Conservation (phyloP, 1,140 invertebrate species). For the Sesamia nonagrioides region DNA sequence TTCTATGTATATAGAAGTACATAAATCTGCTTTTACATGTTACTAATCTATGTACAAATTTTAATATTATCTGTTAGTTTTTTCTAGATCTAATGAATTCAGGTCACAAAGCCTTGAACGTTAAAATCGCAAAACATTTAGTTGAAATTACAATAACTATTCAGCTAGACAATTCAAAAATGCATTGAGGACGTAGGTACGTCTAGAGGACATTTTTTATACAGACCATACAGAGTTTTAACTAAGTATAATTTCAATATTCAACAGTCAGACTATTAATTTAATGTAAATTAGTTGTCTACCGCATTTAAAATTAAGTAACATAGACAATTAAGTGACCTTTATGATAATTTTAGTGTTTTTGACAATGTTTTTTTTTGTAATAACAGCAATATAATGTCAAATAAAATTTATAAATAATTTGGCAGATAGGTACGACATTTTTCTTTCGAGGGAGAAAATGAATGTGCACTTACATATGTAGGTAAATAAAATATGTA, state of each 20-base stretch:
- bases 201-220: conserved; percentile 33
- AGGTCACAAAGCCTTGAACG: not conserved
- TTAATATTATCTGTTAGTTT: not conserved
- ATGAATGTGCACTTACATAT: not conserved
- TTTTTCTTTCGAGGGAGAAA: not conserved
- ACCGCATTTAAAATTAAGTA: conserved; percentile 5
- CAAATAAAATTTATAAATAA: no score
- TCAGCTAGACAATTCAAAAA: not conserved
- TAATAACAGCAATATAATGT: no score
- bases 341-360: not conserved
- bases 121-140: conserved; percentile 16
- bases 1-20: no score
- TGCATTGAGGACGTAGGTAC: not conserved
- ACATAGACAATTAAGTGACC: not conserved
- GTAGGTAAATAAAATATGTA: conserved; percentile 16
- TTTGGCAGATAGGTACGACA: no score
- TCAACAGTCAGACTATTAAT: conserved; percentile 16
- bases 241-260: conserved; percentile 14
- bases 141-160: not conserved
- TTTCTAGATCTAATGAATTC: conserved; percentile 17
- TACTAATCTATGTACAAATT: not conserved
- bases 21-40: no score
- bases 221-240: not conserved
- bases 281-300: conserved; percentile 23
- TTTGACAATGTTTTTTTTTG: no score